Evolutionary conservation across 2,888 invertebrate species (phyloP).

Genomic region (Thera britannica): DNA sequence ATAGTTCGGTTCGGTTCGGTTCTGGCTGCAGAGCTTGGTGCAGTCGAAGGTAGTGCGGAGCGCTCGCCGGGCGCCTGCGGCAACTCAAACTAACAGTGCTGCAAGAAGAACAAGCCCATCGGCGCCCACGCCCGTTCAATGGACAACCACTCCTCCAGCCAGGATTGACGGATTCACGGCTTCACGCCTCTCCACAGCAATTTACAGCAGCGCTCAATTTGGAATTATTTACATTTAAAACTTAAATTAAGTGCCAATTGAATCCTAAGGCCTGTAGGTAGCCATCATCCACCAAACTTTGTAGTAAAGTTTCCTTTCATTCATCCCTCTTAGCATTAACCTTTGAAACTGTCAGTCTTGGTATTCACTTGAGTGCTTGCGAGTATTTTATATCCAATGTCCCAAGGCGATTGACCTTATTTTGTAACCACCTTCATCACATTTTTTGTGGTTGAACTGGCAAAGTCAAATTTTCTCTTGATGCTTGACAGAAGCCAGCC

Average conservation of each 20-base stretch:
- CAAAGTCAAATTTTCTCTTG: too few species aligned
- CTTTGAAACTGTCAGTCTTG: slow-evolving; percentile 17
- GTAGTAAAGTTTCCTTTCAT: slow-evolving; percentile 80
- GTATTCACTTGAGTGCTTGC: slow-evolving; percentile 12
- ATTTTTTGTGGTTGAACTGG: too few species aligned
- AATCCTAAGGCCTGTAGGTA: slow-evolving; percentile 84
- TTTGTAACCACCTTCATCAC: too few species aligned
- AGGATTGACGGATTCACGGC: slow-evolving; percentile 64
- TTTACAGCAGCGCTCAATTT: slow-evolving; percentile 82
- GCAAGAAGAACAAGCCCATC: slow-evolving; percentile 87
- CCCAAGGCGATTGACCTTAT: too few species aligned
- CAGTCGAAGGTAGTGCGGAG: slow-evolving; percentile 77
- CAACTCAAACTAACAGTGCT: slow-evolving; percentile 91
- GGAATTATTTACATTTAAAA: slow-evolving; percentile 84
- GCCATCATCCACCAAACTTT: slow-evolving; percentile 85
- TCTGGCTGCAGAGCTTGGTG: slow-evolving; percentile 15
- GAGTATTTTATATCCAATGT: not conserved
- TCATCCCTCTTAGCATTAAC: slow-evolving; percentile 68
- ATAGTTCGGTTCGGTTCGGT: slow-evolving; percentile 7
- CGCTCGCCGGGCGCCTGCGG: slow-evolving; percentile 81
- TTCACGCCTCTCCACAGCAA: slow-evolving; percentile 77
- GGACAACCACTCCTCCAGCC: slow-evolving; percentile 84
- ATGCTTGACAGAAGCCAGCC: too few species aligned
- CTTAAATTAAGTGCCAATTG: slow-evolving; percentile 83
- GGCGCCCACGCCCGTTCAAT: slow-evolving; percentile 65